These are phyloP conservation scores for Anthoscopus minutus DNA, from an alignment of 2,113 vertebrate species.

Conservation along the genomic window DNA sequence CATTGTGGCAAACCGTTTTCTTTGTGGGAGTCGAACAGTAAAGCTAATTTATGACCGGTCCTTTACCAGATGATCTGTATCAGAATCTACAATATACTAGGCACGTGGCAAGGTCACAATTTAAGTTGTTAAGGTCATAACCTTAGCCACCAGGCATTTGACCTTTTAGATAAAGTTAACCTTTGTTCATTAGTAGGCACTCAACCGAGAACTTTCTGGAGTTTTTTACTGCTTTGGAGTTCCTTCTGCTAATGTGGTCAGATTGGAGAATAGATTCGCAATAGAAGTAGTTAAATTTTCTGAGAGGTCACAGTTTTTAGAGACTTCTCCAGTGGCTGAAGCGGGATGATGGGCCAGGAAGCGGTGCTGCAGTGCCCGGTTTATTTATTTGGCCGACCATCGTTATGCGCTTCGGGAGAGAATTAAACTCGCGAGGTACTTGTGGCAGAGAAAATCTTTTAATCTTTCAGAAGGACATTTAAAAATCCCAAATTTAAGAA, in stretches of 20 bases:
- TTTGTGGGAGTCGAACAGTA: constrained; percentile 72
- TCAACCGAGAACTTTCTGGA: constrained; percentile 84
- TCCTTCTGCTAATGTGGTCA: constrained; percentile 80
- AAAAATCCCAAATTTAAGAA: constrained; percentile 13
- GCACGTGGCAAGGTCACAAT: constrained; percentile 88
- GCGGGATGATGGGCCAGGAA: background rate
- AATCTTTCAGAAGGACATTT: background rate
- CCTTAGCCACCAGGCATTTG: constrained; percentile 90
- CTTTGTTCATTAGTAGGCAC: constrained; percentile 90
- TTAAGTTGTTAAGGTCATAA: constrained; percentile 88
- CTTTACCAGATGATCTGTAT: constrained; percentile 80
- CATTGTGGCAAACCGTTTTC: constrained; percentile 68
- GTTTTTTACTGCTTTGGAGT: constrained; percentile 75
- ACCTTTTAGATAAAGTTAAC: constrained; percentile 95
- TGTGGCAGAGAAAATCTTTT: constrained; percentile 12
- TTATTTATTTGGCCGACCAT: constrained; percentile 15
- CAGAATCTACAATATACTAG: constrained; percentile 81
- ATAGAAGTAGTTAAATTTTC: constrained; percentile 63
- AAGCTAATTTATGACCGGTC: constrained; percentile 81
- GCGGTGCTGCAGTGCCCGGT: background rate
- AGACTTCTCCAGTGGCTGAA: background rate
- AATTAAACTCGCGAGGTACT: background rate
- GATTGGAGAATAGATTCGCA: constrained; percentile 60
- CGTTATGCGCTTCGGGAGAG: background rate
- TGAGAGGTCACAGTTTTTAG: constrained; percentile 55